phyloP scores from a whole-genome alignment of 2,113 vertebrate species.

The Aleadryas rufinucha region DNA sequence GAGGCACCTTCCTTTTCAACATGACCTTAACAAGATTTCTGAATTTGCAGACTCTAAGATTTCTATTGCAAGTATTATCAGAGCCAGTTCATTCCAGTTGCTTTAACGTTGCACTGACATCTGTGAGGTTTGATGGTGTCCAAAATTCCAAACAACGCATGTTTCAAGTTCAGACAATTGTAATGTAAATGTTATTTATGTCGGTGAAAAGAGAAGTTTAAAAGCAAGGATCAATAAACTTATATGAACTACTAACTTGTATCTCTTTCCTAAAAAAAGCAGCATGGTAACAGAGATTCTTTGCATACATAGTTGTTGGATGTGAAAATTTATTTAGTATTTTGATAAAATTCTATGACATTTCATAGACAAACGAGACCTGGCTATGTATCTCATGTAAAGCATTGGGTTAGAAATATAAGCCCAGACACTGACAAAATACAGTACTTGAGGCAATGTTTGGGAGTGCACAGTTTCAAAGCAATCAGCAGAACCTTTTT shows the following conservation, averaged over 20 bases:
- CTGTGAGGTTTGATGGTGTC: not conserved
- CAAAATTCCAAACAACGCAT: not conserved
- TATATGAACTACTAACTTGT: not conserved
- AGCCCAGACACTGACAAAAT: not conserved
- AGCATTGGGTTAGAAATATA: not conserved
- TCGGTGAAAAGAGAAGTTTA: not conserved
- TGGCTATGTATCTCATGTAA: rapidly evolving
- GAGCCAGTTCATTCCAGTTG: not conserved
- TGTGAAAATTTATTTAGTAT: not conserved
- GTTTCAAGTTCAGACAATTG: not conserved
- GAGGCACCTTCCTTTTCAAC: not conserved
- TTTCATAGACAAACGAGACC: not conserved
- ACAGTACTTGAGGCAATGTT: not conserved
- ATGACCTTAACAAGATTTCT: not conserved
- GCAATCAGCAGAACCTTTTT: not conserved
- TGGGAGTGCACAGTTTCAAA: not conserved
- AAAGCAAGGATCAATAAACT: not conserved
- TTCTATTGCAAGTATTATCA: not conserved
- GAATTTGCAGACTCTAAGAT: not conserved
- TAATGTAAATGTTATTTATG: not conserved
- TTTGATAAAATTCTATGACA: not conserved
- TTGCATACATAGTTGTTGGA: not conserved
- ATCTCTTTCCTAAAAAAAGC: not conserved
- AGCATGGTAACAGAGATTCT: not conserved
- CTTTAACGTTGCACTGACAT: not conserved